Percentiles rank a stretch among this genome's conserved stretches.
These are phyloP conservation scores for Tamias sibiricus DNA, from an alignment of 2,113 vertebrate genomes.

Conservation along the genomic window DNA sequence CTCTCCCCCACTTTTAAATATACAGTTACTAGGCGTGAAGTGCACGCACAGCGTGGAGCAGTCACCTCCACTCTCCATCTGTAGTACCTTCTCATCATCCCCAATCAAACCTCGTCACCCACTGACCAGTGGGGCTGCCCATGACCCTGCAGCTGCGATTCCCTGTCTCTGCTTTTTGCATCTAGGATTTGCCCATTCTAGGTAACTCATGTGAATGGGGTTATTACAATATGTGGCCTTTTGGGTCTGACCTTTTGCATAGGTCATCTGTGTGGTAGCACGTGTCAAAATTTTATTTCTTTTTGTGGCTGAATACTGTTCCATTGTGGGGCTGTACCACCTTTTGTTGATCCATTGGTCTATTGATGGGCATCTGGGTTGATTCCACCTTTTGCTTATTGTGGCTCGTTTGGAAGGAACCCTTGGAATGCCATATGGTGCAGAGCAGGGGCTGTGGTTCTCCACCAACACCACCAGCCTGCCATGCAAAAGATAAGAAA, in stretches of 20 bases:
- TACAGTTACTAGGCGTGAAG: too few species aligned
- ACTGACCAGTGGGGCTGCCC: neutral
- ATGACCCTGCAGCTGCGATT: neutral
- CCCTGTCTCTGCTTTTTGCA: neutral
- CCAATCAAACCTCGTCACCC: neutral
- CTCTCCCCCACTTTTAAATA: neutral
- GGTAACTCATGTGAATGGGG: neutral
- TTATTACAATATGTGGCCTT: neutral
- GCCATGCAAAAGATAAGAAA: neutral
- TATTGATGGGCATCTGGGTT: neutral
- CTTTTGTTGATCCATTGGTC: neutral
- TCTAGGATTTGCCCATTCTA: neutral
- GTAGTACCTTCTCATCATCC: neutral
- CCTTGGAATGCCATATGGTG: neutral
- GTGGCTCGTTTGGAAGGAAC: neutral
- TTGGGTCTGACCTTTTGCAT: neutral
- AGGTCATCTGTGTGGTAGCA: neutral
- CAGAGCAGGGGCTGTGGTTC: neutral
- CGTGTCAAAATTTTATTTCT: neutral
- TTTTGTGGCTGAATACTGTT: neutral
- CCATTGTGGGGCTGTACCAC: neutral
- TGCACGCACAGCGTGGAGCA: neutral
- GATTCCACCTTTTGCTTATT: neutral
- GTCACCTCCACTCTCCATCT: neutral
- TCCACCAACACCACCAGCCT: neutral